Evolutionary conservation across 2,113 vertebrate species (phyloP), one percentile per base, ranked within the genome.

Genomic region (Malurus melanocephalus): DNA sequence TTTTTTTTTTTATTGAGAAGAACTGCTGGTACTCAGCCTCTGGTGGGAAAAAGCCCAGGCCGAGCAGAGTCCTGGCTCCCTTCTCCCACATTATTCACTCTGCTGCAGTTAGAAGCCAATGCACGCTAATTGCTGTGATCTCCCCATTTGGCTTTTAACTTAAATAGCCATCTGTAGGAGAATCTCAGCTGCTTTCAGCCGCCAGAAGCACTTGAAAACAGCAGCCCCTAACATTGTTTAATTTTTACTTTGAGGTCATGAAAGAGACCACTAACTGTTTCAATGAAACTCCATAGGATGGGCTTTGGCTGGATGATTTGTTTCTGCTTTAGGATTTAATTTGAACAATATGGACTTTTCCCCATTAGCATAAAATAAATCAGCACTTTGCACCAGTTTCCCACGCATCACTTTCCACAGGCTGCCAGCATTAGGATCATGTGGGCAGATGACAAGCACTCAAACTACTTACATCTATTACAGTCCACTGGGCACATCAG

Each of bases 341-440:
- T 92, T 88, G 92, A 96, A 94, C 94, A 95, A 92, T 92, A 93
- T 94, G 89, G 87, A 95, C 89, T 84, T 82, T 71, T 89, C 76
- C 0, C 85, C 33, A 90, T 94, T 87, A 95, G 75, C 86, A 86
- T 95, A 92, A 95, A 96, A 94, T 76, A 94, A 89, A 94, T 96
- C 93, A 90, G 80, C 88, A 92, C 90, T 85, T 85, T 80, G 75
- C 72, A 74, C n/a, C 33, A 33, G 64, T 93, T 96, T 95, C 94
- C 93, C 93, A 96, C 28, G 48, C 94, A 92, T 87, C 90, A 82
- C 88, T 94, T 95, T 94, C 90, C 93, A 85, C 80, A 76, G 75
- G 48, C 81, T 87, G 81, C 74, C 94, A 94, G 52, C 75, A 62
- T 56, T 49, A 76, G 74, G 80, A 84, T 89, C 42, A 28, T 79